Evolutionary conservation across 2,888 invertebrate genomes (phyloP).

Genomic region (Patella caerulea): DNA sequence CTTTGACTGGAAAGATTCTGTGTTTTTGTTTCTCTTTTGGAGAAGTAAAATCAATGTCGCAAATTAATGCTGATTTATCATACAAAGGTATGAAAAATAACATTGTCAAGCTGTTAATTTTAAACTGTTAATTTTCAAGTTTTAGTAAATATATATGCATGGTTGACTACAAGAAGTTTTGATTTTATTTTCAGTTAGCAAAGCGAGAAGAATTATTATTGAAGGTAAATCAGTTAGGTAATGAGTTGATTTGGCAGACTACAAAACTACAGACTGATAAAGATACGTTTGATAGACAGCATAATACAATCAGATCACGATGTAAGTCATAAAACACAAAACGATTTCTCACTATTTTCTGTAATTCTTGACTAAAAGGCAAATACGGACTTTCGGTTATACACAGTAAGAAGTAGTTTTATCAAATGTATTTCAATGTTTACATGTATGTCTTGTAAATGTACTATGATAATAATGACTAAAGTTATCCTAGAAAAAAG

Average conservation of each 20-base stretch:
- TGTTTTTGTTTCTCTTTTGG: no score
- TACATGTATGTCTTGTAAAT: no score
- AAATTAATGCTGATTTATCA: neutral
- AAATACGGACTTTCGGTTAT: conserved; percentile 12
- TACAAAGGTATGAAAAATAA: conserved; percentile 1
- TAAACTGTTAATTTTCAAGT: no score
- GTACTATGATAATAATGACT: no score
- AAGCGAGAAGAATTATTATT: conserved; percentile 61
- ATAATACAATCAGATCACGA: conserved; percentile 41
- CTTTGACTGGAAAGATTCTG: no score
- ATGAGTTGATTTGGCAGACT: conserved; percentile 64
- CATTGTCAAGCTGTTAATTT: neutral
- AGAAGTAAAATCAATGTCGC: neutral
- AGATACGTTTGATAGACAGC: conserved; percentile 73
- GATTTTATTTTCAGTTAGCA: conserved; percentile 45
- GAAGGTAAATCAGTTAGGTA: conserved; percentile 59
- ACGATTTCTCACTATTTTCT: conserved; percentile 9
- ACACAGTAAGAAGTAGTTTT: neutral
- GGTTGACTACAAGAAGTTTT: no score
- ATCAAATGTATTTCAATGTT: neutral
- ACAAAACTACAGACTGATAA: conserved; percentile 78
- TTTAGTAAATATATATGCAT: no score
- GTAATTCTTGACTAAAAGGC: conserved; percentile 23
- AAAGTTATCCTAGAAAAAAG: no score
- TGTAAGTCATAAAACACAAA: conserved; percentile 45